Conservation (phyloP, 2,888 invertebrate species). For the Portevinia maculata region DNA sequence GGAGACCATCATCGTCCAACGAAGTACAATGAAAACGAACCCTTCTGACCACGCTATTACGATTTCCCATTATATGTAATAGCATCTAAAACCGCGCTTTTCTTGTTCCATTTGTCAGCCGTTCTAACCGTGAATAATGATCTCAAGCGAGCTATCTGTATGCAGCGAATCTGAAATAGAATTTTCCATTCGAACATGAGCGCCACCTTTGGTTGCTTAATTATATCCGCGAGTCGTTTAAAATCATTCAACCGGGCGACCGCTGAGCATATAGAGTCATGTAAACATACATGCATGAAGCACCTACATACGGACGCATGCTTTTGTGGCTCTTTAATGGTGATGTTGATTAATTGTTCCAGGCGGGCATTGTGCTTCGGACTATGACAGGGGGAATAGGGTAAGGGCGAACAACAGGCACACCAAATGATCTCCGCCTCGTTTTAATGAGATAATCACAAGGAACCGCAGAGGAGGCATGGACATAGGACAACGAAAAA, state of each 20-base stretch:
- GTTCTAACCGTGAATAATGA: slow-evolving; percentile 57
- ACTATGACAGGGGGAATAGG: too few relatives aligned
- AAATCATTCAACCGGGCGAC: slow-evolving; percentile 49
- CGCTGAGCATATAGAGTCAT: slow-evolving; percentile 8
- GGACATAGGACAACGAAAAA: background rate
- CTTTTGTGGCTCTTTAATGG: slow-evolving; percentile 63
- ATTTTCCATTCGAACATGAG: slow-evolving; percentile 41
- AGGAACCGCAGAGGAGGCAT: background rate
- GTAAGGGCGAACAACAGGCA: background rate
- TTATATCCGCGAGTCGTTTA: slow-evolving; percentile 50
- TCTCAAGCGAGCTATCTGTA: slow-evolving; percentile 43
- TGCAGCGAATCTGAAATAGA: slow-evolving; percentile 16
- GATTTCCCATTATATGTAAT: too few relatives aligned
- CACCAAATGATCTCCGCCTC: slow-evolving; percentile 30
- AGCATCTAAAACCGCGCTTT: slow-evolving; percentile 43
- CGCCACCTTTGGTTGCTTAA: slow-evolving; percentile 67
- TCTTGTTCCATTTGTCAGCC: slow-evolving; percentile 28
- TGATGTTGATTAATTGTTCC: slow-evolving; percentile 65
- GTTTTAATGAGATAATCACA: slow-evolving; percentile 68
- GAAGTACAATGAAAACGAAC: background rate
- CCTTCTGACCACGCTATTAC: slow-evolving; percentile 20
- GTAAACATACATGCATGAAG: background rate
- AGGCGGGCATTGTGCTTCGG: slow-evolving; percentile 31
- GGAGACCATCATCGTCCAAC: too few relatives aligned
- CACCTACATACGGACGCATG: slow-evolving; percentile 20